Conservation (phyloP, 2,113 vertebrate species). For the Cynopterus brachyotis region DNA sequence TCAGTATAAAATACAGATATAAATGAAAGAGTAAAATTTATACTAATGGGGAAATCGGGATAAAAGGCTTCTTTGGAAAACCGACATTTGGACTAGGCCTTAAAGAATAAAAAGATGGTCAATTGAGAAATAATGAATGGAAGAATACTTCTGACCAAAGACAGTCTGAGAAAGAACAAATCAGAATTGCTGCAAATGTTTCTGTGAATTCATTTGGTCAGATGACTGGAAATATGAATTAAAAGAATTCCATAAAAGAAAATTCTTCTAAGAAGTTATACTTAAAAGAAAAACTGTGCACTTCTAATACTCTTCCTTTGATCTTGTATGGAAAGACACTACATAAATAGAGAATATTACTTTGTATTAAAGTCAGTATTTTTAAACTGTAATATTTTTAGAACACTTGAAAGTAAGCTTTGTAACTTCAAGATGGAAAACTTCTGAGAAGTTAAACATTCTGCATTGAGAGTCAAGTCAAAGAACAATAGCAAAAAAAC, state of each 20-base stretch:
- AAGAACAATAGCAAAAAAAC: constrained; percentile 41
- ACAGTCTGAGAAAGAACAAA: background rate
- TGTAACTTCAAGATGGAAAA: constrained; percentile 28
- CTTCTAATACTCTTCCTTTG: constrained; percentile 56
- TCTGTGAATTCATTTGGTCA: background rate
- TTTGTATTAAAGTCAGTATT: constrained; percentile 58
- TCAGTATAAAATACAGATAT: background rate
- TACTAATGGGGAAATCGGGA: background rate
- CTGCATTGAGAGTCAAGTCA: constrained; percentile 6
- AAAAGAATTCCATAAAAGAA: constrained; percentile 46
- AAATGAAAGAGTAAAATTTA: background rate
- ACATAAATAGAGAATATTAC: constrained; percentile 24
- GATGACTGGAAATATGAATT: constrained; percentile 21
- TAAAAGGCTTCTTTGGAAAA: background rate
- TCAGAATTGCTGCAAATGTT: background rate
- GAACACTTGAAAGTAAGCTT: constrained; percentile 45
- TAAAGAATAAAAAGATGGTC: background rate
- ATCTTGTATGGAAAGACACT: constrained; percentile 50
- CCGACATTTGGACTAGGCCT: background rate
- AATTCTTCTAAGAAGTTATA: constrained; percentile 61
- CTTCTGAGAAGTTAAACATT: constrained; percentile 41
- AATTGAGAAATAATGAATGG: background rate
- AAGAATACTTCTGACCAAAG: background rate
- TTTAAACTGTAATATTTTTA: constrained; percentile 61
- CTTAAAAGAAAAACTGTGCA: constrained; percentile 51